Evolutionary conservation across 2,888 invertebrate species (phyloP), one percentile per base, ranked within the genome.

Genomic region (Trimorus sp.): DNA sequence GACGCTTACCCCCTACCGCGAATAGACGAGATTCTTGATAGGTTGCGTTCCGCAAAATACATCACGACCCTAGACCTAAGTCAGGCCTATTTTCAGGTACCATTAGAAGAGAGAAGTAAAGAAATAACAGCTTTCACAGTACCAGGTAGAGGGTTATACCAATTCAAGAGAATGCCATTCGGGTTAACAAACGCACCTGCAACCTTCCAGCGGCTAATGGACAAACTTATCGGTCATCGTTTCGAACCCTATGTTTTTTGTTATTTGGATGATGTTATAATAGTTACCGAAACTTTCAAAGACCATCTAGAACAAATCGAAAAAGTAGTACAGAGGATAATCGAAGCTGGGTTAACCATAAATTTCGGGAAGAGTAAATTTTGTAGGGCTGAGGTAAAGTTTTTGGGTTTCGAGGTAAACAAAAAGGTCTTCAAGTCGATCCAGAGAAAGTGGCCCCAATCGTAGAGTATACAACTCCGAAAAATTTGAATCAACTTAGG

Each of bases 141-240:
- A 7, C 62, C 48, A 9, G 62, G 16, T 8, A 4, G n/a, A 12
- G 62, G 48, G 7, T 26, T 62, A 6, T 62, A 48, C n/a, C 40
- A 40, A 1, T 83, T 83, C 48, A 69, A 7, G 8, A 16, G 80
- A 6, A 83, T 85, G 83, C 84, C 83, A 0, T 84, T 60, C 36
- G 85, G 84, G 0, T 54, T 85, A 1, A 65, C 79, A 0, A 77
- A 79, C 8, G 84, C 83, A 1, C 85, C 84, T 4, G 83, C 85
- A 0, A 82, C 82, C 0, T 84, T 84, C 45, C 82, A 84, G 14
- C 62, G 84, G 4, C 8, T 84, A 9, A 12, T 83, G 5, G 83
- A 85, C 36, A 14, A 58, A 7, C 36, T 83, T 3, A 37, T 83
- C 0, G 80, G 84, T 0, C 60, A 74, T 5, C 77, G 63, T 1